A percentile compares a stretch with the other conserved stretches of the same genome.
Conservation (phyloP, 2,113 vertebrate species). For the Callopanchax toddi region DNA sequence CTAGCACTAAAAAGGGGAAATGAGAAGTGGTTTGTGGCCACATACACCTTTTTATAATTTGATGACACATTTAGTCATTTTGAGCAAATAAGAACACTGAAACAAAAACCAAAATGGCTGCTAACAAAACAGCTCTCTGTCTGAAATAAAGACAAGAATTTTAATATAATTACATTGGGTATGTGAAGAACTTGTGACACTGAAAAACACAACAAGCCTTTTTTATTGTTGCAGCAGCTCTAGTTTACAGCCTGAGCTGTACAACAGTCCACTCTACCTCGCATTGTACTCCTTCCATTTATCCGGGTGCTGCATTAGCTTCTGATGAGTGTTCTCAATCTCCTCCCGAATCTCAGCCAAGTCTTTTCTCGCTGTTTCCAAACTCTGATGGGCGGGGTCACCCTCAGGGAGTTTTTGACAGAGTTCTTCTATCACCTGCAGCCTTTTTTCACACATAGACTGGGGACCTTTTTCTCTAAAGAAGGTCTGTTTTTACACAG, state of each 20-base stretch:
- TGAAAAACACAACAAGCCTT: not conserved
- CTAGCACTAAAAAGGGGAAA: no score
- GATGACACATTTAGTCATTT: no score
- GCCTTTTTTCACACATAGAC: slow-evolving; percentile 89
- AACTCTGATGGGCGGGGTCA: slow-evolving; percentile 80
- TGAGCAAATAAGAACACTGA: no score
- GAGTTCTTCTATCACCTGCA: slow-evolving; percentile 91
- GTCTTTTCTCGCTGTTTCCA: slow-evolving; percentile 76
- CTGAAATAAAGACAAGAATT: slow-evolving; percentile 5
- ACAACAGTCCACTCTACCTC: slow-evolving; percentile 74
- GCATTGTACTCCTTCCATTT: slow-evolving; percentile 90
- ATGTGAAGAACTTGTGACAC: slow-evolving; percentile 19
- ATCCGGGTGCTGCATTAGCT: slow-evolving; percentile 85
- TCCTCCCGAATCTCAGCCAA: slow-evolving; percentile 84
- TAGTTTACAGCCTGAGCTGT: not conserved
- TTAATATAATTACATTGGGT: slow-evolving; percentile 14
- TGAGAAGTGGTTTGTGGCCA: no score
- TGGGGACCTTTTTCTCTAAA: slow-evolving; percentile 91
- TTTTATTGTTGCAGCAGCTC: slow-evolving; percentile 1
- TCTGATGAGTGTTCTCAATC: slow-evolving; percentile 81
- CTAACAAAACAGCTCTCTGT: no score
- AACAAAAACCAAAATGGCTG: no score
- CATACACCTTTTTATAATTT: no score
- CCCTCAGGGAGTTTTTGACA: slow-evolving; percentile 88
- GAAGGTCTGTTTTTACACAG: slow-evolving; percentile 80